Evolutionary conservation across 2,797 vertebrate genomes (phyloP), one percentile per base, ranked within the genome.

Genomic region (Poeciliopsis turneri): DNA sequence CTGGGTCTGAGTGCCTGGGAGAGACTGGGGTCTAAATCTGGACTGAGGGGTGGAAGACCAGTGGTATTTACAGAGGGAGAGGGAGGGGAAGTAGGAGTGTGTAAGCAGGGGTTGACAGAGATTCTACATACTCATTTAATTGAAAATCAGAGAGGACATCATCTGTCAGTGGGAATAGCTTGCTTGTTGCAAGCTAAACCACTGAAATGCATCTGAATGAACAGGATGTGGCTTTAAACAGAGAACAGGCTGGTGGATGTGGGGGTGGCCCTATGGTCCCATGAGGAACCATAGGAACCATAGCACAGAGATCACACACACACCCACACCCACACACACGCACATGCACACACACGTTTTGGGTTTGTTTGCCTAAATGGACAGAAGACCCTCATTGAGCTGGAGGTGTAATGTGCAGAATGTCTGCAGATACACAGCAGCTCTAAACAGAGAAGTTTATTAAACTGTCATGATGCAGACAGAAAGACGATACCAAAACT

Each of bases 11-110:
- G 83, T 77, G 85, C 77, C 80, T 86, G 81, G 86, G 86, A 90
- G 82, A 89, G 86, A 82, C 79, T 86, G 84, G 80, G 82, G 83
- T 93, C 95, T 96, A 96, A 95, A 95, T 96, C 89, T 89, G 94
- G 94, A 95, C 81, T 75, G 73, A 80, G 59, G 89, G 92, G 83
- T 79, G 80, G 86, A 78, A 89, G 88, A 82, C 85, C 87, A 76
- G 72, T 84, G 93, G 87, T 70, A 92, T 92, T 90, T 77, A 79
- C 16, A 79, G 23, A 47, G 43, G 59, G 75, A 46, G 59, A 39
- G 12, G 45, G 78, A 51, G 57, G 12, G 76, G 20, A 53, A 45
- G 72, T 20, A 73, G 41, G 79, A 47, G 84, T 30, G 72, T 28
- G 39, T 49, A 5, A 75, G 57, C 6, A 43, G 49, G 28, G 72